Percentiles rank a stretch among this genome's conserved stretches.
These are phyloP conservation scores for Rhyzopertha dominica DNA, from an alignment of 1,140 invertebrate species.

Conservation along the genomic window DNA sequence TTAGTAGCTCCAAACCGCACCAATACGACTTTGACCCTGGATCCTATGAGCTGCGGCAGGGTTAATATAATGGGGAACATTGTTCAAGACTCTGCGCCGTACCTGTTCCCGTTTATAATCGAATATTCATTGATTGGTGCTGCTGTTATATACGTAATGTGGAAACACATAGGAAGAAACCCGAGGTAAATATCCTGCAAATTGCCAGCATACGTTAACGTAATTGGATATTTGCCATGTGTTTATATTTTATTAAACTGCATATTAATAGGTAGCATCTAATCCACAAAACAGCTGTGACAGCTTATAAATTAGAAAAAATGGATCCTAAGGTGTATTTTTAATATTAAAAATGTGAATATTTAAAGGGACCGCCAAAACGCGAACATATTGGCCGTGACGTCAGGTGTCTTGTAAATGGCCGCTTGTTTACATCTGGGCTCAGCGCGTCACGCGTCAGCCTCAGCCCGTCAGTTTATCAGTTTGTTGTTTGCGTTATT, in stretches of 20 bases:
- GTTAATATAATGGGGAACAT: constrained; percentile 91
- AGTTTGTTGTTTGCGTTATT: no score
- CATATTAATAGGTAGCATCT: no score
- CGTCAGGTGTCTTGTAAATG: no score
- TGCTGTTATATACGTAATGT: constrained; percentile 96
- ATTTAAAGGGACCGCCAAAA: no score
- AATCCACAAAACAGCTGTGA: no score
- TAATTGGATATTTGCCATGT: not conserved
- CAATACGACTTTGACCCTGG: constrained; percentile 14
- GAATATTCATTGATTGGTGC: constrained; percentile 96
- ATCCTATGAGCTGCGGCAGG: constrained; percentile 61
- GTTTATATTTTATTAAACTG: constrained; percentile 9
- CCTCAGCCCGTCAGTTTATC: no score
- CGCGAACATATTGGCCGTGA: no score
- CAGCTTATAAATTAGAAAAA: no score
- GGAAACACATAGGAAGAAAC: constrained; percentile 88
- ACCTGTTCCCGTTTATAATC: constrained; percentile 93
- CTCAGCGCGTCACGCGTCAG: no score
- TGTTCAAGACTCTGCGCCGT: constrained; percentile 84
- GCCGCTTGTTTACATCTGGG: no score
- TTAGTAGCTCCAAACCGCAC: constrained; percentile 28
- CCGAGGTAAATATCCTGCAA: constrained; percentile 52
- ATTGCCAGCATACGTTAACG: constrained; percentile 1
- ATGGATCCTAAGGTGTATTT: no score
- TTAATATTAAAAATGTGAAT: no score